phyloP scores from a whole-genome alignment of 2,113 vertebrate genomes.

The Sarotherodon lohbergeri region DNA sequence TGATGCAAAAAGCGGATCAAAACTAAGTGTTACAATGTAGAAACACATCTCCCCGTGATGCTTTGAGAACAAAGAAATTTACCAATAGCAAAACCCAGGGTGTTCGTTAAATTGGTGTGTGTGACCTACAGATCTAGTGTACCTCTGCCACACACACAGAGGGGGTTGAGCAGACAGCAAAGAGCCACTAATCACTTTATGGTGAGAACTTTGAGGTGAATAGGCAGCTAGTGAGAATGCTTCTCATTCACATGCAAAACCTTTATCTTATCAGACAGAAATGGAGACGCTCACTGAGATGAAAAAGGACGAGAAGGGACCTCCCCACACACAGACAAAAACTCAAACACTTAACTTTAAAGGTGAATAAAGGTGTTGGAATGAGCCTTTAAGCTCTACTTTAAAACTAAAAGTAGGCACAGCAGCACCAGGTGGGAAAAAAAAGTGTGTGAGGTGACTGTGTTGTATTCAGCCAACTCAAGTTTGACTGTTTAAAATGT shows the following conservation, averaged over 20 bases:
- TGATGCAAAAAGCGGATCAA: not conserved
- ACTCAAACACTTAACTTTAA: not conserved
- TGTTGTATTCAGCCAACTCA: not conserved
- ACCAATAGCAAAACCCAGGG: slow-evolving; percentile 16
- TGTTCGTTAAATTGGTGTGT: not conserved
- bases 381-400: not conserved
- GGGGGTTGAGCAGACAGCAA: slow-evolving; percentile 32
- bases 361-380: not conserved
- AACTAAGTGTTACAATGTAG: not conserved
- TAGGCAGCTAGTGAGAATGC: slow-evolving; percentile 44
- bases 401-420: not conserved
- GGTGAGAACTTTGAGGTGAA: slow-evolving; percentile 72
- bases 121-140: not conserved
- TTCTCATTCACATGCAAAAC: slow-evolving; percentile 65
- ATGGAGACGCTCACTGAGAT: slow-evolving; percentile 12
- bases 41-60: not conserved
- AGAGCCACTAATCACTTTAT: slow-evolving; percentile 73
- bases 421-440: not conserved
- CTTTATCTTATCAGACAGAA: slow-evolving; percentile 63
- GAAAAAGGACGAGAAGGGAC: not conserved
- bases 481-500: not conserved
- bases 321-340: not conserved
- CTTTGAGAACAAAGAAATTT: not conserved
- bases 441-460: not conserved
- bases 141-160: not conserved